phyloP scores from a whole-genome alignment of 2,888 invertebrate species.

The Patella ulyssiponensis region DNA sequence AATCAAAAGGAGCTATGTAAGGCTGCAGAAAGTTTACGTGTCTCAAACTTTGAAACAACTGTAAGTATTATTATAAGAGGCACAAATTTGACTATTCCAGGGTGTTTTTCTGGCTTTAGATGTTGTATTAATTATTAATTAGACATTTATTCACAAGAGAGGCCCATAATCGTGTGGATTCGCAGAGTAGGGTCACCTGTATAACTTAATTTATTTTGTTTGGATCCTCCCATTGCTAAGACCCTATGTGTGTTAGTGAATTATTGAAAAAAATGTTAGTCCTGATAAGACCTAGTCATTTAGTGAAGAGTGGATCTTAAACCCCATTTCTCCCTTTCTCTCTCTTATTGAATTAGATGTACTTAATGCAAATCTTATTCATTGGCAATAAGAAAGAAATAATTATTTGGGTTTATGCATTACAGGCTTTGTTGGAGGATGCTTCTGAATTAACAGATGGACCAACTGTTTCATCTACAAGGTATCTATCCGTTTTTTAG shows the following conservation, averaged over 20 bases:
- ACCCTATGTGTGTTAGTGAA: too few relatives aligned
- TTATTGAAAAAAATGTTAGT: too few relatives aligned
- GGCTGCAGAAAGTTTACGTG: conserved; percentile 42
- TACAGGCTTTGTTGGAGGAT: background rate
- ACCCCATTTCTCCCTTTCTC: background rate
- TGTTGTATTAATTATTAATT: too few relatives aligned
- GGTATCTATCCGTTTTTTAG: background rate
- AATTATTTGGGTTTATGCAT: background rate
- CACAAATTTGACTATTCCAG: too few relatives aligned
- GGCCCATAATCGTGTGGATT: too few relatives aligned
- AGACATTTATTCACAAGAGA: too few relatives aligned
- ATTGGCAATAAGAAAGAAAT: background rate
- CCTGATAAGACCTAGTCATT: too few relatives aligned
- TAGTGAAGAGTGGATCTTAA: conserved; percentile 46
- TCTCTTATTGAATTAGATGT: background rate
- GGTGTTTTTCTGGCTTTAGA: too few relatives aligned
- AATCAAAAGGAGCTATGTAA: conserved; percentile 43
- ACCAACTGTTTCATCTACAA: background rate
- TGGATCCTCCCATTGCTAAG: too few relatives aligned
- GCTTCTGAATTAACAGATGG: background rate
- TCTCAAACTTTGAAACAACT: conserved; percentile 28
- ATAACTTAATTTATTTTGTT: too few relatives aligned
- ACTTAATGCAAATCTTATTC: background rate
- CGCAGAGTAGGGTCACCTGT: too few relatives aligned
- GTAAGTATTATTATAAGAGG: conserved; percentile 26